A percentile compares a stretch with the other conserved stretches of the same genome.
Evolutionary conservation across 2,113 vertebrate species (phyloP).

Genomic region (Strix aluco): DNA sequence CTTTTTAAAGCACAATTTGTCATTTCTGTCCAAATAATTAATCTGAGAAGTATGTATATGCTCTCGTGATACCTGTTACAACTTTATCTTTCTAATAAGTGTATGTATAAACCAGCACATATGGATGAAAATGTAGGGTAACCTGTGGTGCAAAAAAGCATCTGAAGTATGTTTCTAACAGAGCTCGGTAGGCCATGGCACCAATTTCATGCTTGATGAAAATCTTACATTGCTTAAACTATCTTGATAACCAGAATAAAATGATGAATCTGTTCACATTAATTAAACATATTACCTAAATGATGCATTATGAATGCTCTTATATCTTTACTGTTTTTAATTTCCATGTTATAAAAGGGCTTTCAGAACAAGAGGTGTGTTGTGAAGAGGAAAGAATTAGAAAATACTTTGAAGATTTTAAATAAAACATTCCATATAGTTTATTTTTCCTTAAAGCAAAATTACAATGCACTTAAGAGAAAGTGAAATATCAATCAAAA

Average conservation of each 20-base stretch:
- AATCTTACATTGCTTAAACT: conserved; percentile 32
- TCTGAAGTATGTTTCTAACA: background rate
- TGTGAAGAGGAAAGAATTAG: conserved; percentile 3
- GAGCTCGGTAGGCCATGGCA: background rate
- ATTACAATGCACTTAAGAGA: conserved; percentile 42
- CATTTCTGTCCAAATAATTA: conserved; percentile 9
- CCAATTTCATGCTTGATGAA: conserved; percentile 25
- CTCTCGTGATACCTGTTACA: background rate
- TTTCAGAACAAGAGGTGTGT: background rate
- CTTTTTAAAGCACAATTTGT: background rate
- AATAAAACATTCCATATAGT: conserved; percentile 27
- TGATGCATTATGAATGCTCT: conserved; percentile 32
- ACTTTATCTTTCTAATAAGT: background rate
- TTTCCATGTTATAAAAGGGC: conserved; percentile 26
- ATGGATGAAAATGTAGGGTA: background rate
- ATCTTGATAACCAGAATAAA: conserved; percentile 56
- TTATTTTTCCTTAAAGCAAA: conserved; percentile 17
- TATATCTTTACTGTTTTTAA: conserved; percentile 30
- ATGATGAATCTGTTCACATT: conserved; percentile 46
- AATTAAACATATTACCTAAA: conserved; percentile 60
- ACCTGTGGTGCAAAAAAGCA: background rate
- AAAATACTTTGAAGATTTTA: conserved; percentile 41
- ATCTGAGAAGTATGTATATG: background rate
- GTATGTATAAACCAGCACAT: background rate
- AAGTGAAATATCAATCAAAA: conserved; percentile 21